Evolutionary conservation across 2,888 invertebrate genomes (phyloP).

Genomic region (Agriopis aurantiaria): DNA sequence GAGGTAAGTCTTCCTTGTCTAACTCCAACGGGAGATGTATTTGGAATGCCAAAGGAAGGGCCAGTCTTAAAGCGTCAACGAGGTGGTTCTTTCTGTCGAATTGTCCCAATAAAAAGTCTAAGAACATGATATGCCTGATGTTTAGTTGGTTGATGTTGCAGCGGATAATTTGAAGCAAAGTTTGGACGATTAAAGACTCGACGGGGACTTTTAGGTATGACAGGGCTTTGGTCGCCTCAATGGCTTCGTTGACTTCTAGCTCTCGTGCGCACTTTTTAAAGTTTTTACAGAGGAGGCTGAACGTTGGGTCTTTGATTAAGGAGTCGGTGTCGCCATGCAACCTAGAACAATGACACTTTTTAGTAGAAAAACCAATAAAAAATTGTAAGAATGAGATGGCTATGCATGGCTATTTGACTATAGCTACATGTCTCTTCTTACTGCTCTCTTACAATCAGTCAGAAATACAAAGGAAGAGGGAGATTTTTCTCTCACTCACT

Average conservation of each 20-base stretch:
- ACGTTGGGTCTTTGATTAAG: conserved; percentile 84
- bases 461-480: no score
- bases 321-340: conserved; percentile 66
- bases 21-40: conserved; percentile 86
- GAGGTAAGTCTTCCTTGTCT: conserved; percentile 80
- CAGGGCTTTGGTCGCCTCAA: conserved; percentile 87
- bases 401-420: no score
- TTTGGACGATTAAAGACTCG: conserved; percentile 87
- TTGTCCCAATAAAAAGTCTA: conserved; percentile 86
- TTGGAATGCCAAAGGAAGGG: conserved; percentile 89
- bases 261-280: conserved; percentile 84
- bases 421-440: no score
- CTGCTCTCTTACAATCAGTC: no score
- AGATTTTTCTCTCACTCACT: no score
- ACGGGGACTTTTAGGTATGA: conserved; percentile 86
- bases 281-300: conserved; percentile 85
- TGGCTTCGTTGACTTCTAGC: conserved; percentile 82
- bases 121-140: conserved; percentile 87
- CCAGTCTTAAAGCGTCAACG: conserved; percentile 88
- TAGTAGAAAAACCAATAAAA: no score
- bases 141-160: conserved; percentile 87
- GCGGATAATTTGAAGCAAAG: conserved; percentile 88
- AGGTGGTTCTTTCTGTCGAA: conserved; percentile 84
- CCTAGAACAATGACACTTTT: conserved; percentile 47
- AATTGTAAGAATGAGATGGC: not conserved